phyloP scores from a whole-genome alignment of 2,888 invertebrate species.

The Orthosia gracilis region DNA sequence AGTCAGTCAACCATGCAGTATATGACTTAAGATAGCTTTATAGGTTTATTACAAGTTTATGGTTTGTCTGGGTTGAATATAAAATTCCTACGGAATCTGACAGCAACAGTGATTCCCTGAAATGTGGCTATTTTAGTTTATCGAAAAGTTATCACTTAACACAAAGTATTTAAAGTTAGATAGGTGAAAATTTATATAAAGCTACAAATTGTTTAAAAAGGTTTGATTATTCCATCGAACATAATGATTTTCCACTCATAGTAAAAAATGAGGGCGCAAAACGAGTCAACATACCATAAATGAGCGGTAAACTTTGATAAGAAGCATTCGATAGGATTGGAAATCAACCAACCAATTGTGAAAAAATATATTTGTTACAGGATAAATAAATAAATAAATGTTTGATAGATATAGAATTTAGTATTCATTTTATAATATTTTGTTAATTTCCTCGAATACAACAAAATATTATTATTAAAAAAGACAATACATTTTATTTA shows the following conservation, averaged over 20 bases:
- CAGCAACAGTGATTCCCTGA: not conserved
- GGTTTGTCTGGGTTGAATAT: not conserved
- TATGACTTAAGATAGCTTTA: constrained; percentile 55
- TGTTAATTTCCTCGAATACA: not conserved
- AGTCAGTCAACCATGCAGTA: constrained; percentile 84
- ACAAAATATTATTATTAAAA: not conserved
- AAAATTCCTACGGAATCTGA: not conserved
- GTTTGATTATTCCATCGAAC: not conserved
- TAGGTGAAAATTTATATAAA: not conserved
- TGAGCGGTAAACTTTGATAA: constrained; percentile 60
- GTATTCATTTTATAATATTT: not conserved
- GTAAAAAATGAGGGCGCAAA: constrained; percentile 47
- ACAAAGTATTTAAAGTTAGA: not conserved
- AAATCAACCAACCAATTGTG: constrained; percentile 27
- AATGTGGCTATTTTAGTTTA: not conserved
- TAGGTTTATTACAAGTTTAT: constrained; percentile 21
- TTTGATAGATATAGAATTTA: no score
- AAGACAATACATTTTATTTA: constrained; percentile 40
- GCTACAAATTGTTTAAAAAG: no score
- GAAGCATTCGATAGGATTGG: constrained; percentile 50
- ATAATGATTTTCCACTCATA: constrained; percentile 21
- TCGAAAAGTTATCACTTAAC: not conserved
- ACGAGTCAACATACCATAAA: constrained; percentile 33
- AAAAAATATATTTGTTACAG: not conserved
- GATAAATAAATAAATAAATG: not conserved